phyloP scores from a whole-genome alignment of 2,113 vertebrate species.

The Pyxicephalus adspersus region DNA sequence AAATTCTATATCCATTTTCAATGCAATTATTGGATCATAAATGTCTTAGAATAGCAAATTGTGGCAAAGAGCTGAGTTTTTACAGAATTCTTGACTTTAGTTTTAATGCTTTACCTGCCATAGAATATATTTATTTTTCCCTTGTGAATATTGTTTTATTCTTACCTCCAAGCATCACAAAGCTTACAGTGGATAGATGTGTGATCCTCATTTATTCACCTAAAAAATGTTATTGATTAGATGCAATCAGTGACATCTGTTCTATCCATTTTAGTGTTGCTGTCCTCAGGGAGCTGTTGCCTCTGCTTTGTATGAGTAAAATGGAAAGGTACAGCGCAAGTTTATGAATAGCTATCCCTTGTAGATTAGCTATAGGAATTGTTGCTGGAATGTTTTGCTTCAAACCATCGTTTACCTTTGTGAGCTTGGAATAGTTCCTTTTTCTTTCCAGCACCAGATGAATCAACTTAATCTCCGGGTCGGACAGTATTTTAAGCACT shows the following conservation, averaged over 20 bases:
- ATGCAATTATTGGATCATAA: too few species aligned
- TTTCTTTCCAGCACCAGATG: conserved; percentile 18
- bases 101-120: conserved; percentile 50
- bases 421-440: conserved; percentile 25
- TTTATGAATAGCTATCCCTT: conserved; percentile 58
- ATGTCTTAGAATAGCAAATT: too few species aligned
- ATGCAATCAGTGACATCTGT: conserved; percentile 58
- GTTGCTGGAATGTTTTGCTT: conserved; percentile 34
- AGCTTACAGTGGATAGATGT: conserved; percentile 59
- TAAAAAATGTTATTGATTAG: conserved; percentile 37
- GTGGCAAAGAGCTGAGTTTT: too few species aligned
- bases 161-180: conserved; percentile 46
- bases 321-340: conserved; percentile 53
- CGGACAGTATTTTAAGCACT: conserved; percentile 14
- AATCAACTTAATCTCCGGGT: conserved; percentile 39
- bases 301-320: conserved; percentile 59
- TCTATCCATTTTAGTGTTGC: conserved; percentile 56
- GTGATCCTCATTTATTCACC: conserved; percentile 31
- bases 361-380: conserved; percentile 45
- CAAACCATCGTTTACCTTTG: conserved; percentile 24
- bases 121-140: conserved; percentile 58
- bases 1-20: too few species aligned
- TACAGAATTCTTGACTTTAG: conserved; percentile 58
- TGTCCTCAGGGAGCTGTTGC: conserved; percentile 57
- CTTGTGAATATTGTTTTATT: conserved; percentile 37